These are phyloP conservation scores for Drosophila suzukii DNA, from an alignment of 1,140 invertebrate species.

Conservation along the genomic window DNA sequence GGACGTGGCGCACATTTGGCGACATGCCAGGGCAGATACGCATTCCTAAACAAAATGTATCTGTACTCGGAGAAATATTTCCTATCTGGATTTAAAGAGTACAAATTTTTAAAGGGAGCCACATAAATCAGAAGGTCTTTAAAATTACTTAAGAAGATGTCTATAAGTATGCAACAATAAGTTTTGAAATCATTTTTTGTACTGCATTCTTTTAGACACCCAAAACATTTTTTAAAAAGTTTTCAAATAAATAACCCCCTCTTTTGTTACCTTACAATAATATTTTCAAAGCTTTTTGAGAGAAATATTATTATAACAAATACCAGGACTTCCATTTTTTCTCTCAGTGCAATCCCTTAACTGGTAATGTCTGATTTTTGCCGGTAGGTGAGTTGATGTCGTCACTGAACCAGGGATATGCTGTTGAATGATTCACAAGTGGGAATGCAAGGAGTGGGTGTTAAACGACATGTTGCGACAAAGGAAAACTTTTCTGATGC, in stretches of 20 bases:
- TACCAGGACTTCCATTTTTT: neutral
- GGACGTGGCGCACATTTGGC: slow-evolving; percentile 72
- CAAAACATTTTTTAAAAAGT: too few relatives aligned
- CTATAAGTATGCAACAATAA: too few relatives aligned
- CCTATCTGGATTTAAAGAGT: too few relatives aligned
- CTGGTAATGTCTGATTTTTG: slow-evolving; percentile 29
- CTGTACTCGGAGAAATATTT: neutral
- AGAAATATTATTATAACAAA: too few relatives aligned
- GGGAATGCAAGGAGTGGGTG: slow-evolving; percentile 17
- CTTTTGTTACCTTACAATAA: too few relatives aligned
- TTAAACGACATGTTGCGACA: slow-evolving; percentile 43
- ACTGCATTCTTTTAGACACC: too few relatives aligned
- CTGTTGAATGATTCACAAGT: slow-evolving; percentile 62
- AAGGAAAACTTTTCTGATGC: slow-evolving; percentile 33
- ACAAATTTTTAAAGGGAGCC: too few relatives aligned
- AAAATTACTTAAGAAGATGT: too few relatives aligned
- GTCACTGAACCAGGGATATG: slow-evolving; percentile 52
- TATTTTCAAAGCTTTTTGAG: too few relatives aligned
- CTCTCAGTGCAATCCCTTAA: neutral
- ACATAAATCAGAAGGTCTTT: too few relatives aligned
- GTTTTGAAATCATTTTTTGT: too few relatives aligned
- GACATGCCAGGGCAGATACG: slow-evolving; percentile 74
- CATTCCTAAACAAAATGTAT: slow-evolving; percentile 54
- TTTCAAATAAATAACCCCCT: too few relatives aligned
- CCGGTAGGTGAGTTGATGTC: slow-evolving; percentile 54